Base-by-base conservation (phyloP, 2,888 invertebrate species). In the Dynastes maya region DNA sequence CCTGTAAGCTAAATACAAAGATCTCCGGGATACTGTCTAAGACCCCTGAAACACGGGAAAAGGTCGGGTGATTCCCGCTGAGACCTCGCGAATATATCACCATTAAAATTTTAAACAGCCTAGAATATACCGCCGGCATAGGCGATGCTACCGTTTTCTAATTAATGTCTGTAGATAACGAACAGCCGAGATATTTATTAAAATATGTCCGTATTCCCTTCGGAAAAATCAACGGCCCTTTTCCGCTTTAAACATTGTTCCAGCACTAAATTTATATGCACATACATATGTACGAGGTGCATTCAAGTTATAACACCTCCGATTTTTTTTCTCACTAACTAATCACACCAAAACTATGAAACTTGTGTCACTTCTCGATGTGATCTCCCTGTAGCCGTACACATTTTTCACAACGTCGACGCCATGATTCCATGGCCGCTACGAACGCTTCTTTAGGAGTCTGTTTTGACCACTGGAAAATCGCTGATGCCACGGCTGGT, bases 21-120 rank as follows among this genome's bases (percentile, higher is more conserved):
- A 32, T 63, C 63, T 13, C 29, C 29, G 3, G 32, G 32, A 16
- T n/a, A 16, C 55, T 29, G 27, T 22, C 22, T 13, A 16, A 58
- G 13, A 29, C 22, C 13, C 13, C 63, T 32, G 63, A 32, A 63
- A 32, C 29, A 11, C 1, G 13, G 63, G 32, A 37, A 55, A 22
- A 45, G 45, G 45, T 45, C 45, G 45, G 11, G 11, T 8, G 63
- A 13, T 63, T 29, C 63, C 63, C 63, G 63, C 32, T 63, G 63
- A 63, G 63, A 63, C 63, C 29, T 32, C 32, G 29, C 29, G 63
- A 29, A 13, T 63, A 63, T 63, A 63, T 32, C 63, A 63, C 13
- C n/a, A 61, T 61, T 63, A 63, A 63, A 63, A 63, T 63, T 32
- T 32, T 63, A 13, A 63, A 22, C 63, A 1, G 27, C 63, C 63